phyloP scores from a whole-genome alignment of 1,140 invertebrate genomes.

The Drosophila takahashii region DNA sequence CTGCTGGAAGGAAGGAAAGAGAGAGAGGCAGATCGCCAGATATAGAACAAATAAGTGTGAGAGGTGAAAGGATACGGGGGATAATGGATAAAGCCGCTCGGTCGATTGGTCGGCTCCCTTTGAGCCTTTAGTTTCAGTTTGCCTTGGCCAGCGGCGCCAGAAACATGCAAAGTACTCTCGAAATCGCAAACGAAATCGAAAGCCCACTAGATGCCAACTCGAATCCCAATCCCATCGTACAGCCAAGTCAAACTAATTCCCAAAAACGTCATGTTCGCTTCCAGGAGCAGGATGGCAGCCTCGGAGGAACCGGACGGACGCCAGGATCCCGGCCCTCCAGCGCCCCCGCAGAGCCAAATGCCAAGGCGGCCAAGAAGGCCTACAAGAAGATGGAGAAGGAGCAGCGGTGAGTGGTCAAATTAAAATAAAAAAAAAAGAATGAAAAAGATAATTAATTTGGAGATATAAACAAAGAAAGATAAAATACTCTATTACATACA shows the following conservation, averaged over 20 bases:
- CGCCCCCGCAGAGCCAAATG: slow-evolving; percentile 82
- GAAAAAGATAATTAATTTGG: background rate
- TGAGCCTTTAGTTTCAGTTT: slow-evolving; percentile 39
- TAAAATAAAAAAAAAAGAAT: too few species aligned
- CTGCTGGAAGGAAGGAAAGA: slow-evolving; percentile 11
- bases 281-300: slow-evolving; percentile 79
- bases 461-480: too few species aligned
- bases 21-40: background rate
- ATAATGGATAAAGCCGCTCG: slow-evolving; percentile 39
- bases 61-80: slow-evolving; percentile 27
- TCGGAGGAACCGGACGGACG: slow-evolving; percentile 36
- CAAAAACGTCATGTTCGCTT: slow-evolving; percentile 81
- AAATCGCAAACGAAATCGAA: slow-evolving; percentile 9
- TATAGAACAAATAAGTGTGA: background rate
- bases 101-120: background rate
- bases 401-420: slow-evolving; percentile 60
- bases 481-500: too few species aligned
- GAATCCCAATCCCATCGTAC: slow-evolving; percentile 2
- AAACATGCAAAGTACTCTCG: slow-evolving; percentile 54
- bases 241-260: slow-evolving; percentile 30
- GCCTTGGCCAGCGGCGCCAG: slow-evolving; percentile 35
- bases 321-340: slow-evolving; percentile 78
- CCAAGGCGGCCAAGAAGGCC: slow-evolving; percentile 79
- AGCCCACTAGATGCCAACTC: slow-evolving; percentile 30
- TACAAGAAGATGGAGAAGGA: slow-evolving; percentile 84